Evolutionary conservation across 2,888 invertebrate species (phyloP).

Genomic region (Cataglyphis livida): DNA sequence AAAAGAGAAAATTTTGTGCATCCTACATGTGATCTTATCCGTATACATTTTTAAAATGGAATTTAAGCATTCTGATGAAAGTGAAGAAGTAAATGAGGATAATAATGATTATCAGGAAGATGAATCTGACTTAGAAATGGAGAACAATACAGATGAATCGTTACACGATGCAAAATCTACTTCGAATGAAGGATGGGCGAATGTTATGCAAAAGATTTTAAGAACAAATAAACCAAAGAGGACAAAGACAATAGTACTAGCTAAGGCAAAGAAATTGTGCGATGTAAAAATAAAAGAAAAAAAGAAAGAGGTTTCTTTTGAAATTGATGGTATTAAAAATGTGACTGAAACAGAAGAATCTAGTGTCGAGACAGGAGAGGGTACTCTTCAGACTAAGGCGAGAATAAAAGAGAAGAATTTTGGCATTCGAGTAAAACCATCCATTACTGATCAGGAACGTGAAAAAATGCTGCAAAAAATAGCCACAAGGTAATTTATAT

Average conservation of each 20-base stretch:
- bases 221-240: conserved; percentile 91
- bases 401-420: conserved; percentile 88
- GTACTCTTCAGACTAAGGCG: conserved; percentile 79
- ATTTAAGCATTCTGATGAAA: too few species aligned
- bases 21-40: not conserved
- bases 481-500: conserved; percentile 89
- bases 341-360: conserved; percentile 76
- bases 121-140: not conserved
- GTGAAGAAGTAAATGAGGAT: not conserved
- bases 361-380: conserved; percentile 81
- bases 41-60: too few species aligned
- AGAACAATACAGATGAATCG: not conserved
- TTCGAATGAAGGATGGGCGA: conserved; percentile 92
- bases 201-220: conserved; percentile 93
- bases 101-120: conserved; percentile 13
- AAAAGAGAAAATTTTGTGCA: not conserved
- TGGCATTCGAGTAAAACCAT: conserved; percentile 91
- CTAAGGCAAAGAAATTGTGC: conserved; percentile 92
- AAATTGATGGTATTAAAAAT: conserved; percentile 86
- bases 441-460: conserved; percentile 91
- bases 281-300: conserved; percentile 86
- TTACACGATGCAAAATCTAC: conserved; percentile 50
- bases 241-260: conserved; percentile 91
- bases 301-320: conserved; percentile 87
- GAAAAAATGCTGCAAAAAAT: conserved; percentile 93